Conservation (phyloP, 2,113 vertebrate species). For the Rhinopomastus cyanomelas region DNA sequence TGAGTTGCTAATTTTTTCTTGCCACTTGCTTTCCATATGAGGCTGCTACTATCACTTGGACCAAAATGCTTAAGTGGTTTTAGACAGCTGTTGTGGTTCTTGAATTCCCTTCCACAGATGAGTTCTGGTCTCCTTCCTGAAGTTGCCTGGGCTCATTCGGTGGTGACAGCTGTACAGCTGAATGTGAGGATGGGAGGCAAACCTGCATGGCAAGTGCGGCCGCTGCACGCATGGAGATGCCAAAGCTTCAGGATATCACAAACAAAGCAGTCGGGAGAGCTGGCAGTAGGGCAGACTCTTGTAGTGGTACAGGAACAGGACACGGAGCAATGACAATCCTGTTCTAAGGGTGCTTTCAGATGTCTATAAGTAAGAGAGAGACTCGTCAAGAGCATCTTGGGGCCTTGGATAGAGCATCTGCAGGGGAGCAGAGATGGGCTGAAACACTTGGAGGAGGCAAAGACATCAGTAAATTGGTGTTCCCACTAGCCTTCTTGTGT, state of each 20-base stretch:
- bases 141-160: neutral
- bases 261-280: neutral
- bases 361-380: neutral
- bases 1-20: neutral
- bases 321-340: fast-evolving
- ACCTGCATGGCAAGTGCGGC: fast-evolving
- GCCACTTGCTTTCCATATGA: fast-evolving
- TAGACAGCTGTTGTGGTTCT: fast-evolving
- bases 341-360: neutral
- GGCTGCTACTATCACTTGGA: neutral
- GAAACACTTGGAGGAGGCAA: neutral
- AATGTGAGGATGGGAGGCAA: neutral
- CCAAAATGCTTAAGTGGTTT: neutral
- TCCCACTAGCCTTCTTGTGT: neutral
- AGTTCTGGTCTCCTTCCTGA: neutral
- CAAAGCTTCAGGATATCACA: neutral
- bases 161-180: fast-evolving
- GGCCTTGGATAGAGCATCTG: fast-evolving
- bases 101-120: neutral
- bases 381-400: neutral
- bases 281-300: neutral
- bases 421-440: neutral
- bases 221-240: fast-evolving
- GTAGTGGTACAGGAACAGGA: neutral
- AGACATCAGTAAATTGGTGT: neutral